A percentile compares a stretch with the other conserved stretches of the same genome.
Conservation (phyloP, 1,140 invertebrate species). For the Lethocerus indicus region DNA sequence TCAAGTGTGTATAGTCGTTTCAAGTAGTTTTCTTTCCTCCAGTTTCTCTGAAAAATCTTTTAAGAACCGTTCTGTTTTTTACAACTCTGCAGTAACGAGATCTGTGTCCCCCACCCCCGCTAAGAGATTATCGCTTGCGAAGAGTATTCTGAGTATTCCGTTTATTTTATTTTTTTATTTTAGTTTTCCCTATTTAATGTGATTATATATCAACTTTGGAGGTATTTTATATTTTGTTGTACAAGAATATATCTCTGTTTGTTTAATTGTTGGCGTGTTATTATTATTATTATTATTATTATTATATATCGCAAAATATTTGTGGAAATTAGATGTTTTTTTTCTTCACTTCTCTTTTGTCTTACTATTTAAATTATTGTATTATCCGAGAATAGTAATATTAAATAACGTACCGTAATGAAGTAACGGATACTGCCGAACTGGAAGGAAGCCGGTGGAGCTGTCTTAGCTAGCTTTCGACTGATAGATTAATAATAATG, state of each 20-base stretch:
- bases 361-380: no score
- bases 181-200: no score
- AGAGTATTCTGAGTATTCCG: constrained; percentile 5
- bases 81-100: no score
- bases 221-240: constrained; percentile 9
- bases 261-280: constrained; percentile 14
- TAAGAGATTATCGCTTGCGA: constrained; percentile 9
- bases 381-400: no score
- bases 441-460: constrained; percentile 9
- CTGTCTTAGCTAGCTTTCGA: constrained; percentile 19
- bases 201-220: no score
- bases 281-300: no score
- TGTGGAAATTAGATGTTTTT: background rate
- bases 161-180: constrained; percentile 6
- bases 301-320: constrained; percentile 6
- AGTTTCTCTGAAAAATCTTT: no score
- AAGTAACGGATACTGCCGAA: constrained; percentile 13
- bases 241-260: constrained; percentile 3
- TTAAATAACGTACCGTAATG: constrained; percentile 2
- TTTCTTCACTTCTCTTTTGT: no score
- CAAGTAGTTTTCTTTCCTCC: no score
- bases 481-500: constrained; percentile 18
- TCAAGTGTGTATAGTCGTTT: no score
- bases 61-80: no score
- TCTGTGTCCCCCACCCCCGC: constrained; percentile 7